Base-by-base conservation (phyloP, 2,113 vertebrate species). In the Struthio camelus region DNA sequence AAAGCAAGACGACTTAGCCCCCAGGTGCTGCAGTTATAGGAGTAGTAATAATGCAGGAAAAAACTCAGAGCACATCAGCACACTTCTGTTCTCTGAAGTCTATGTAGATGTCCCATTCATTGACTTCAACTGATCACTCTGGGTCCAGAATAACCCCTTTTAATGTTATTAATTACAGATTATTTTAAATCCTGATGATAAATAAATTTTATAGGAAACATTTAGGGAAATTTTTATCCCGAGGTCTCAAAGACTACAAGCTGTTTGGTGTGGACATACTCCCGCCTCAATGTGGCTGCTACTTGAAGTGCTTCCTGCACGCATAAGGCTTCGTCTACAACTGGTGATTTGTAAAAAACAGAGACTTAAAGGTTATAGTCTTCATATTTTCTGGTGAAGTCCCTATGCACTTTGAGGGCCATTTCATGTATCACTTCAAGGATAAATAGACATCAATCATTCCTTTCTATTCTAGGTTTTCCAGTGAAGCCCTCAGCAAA, bases 51-150 rank as follows among this genome's bases (percentile, higher is more conserved):
- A 53, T 11, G 53, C 3, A 88, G 40, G 34, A 69, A 56, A 80
- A n/a, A 0, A 13, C 36, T 42, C 38, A 80, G 70, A 83, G 44
- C 0, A 1, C 6, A 9, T 38, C 7, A 76, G 14, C 1, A 38
- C 59, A 25, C 24, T 11, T 13, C 79, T 5, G 20, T 16, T 71
- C 83, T 54, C 38, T 72, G 22, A 82, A 85, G 9, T 10, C 32
- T 25, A 8, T 38, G 42, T 1, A 61, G 32, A 48, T n/a, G 53
- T 23, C 61, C 80, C 65, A 50, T 34, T 40, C 62, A 32, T 32
- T 20, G 27, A 32, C n/a, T 83, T 61, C 36, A 34, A 53, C 2
- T 11, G 0, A 42, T 61, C 40, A 6, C 22, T 18, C 34, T 25
- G n/a, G 42, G 50, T 18, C 64, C 72, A 78, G 40, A 27, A 79